Evolutionary conservation across 2,113 vertebrate genomes (phyloP), one percentile per base, ranked within the genome.

Genomic region (Petromus typicus): DNA sequence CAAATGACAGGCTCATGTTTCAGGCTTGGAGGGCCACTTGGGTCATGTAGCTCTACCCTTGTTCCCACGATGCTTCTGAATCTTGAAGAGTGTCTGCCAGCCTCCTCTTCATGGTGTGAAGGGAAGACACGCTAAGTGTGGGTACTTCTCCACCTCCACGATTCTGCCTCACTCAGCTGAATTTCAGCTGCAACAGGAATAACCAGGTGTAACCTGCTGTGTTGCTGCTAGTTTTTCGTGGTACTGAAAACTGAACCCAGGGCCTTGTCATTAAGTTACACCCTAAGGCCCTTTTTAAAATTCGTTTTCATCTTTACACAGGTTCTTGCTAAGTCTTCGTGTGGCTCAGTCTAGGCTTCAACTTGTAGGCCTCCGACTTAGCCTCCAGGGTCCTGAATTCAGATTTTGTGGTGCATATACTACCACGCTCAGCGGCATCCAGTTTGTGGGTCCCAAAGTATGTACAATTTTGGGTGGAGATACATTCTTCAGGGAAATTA

Each of bases 11-110:
- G 40, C 67, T 91, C 59, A 63, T 79, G 25, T 80, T 83, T 95
- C 84, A 90, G 30, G 25, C 67, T 69, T 64, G 80, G 82, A 93
- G 40, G 61, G 34, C 18, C 88, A 61, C 66, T n/a, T 86, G 86
- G 37, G 25, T 61, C 16, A n/a, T 7, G 25, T 1, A 56, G 20
- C 27, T 89, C 57, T 12, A 23, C 12, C 56, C 87, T 64, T 63
- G 66, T 79, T 27, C 25, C 56, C 40, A 34, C 86, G n/a, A 34
- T 30, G 76, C 63, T 87, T 69, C 40, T 9, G 9, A 3, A 7
- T 59, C 9, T 59, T 45, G 18, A 76, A 23, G 34, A 61, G 37
- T 69, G 59, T 83, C 79, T 67, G 32, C 25, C 23, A 45, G 14
- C 76, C 20, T 32, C 40, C 8, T 16, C 34, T 34, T 2, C 9